Conservation (phyloP, 2,888 invertebrate genomes). For the Melinopterus prodromus region DNA sequence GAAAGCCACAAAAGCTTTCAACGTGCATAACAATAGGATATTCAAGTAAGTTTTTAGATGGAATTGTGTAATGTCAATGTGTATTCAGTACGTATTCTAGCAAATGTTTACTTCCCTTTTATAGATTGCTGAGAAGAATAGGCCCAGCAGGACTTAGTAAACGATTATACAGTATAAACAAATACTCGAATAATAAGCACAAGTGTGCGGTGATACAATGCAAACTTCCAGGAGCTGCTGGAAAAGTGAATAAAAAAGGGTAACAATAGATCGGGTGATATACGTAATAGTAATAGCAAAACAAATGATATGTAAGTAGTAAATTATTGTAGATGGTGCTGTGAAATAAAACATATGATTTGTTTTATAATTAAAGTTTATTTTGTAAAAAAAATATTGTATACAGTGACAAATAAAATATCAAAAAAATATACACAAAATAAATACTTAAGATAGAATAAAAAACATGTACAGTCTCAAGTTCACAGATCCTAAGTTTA, state of each 20-base stretch:
- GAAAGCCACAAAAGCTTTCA: constrained; percentile 56
- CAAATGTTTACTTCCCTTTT: constrained; percentile 38
- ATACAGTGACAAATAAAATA: constrained; percentile 50
- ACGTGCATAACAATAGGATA: constrained; percentile 57
- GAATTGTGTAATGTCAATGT: neutral
- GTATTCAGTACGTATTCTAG: neutral
- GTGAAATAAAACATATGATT: constrained; percentile 30
- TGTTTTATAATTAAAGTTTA: constrained; percentile 31
- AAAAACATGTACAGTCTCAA: constrained; percentile 57
- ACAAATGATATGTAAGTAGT: constrained; percentile 31
- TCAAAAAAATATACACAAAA: constrained; percentile 44
- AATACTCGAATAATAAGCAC: constrained; percentile 54
- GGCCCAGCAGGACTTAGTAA: constrained; percentile 54
- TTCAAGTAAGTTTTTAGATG: constrained; percentile 53
- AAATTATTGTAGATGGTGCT: constrained; percentile 36
- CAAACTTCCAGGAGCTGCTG: constrained; percentile 39
- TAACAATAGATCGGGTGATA: constrained; percentile 39
- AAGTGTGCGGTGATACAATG: constrained; percentile 58
- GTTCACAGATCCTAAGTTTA: constrained; percentile 49
- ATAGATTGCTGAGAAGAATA: constrained; percentile 55
- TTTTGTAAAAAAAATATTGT: constrained; percentile 50
- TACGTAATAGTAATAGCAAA: constrained; percentile 24
- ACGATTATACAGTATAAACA: constrained; percentile 54
- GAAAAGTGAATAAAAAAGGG: constrained; percentile 25
- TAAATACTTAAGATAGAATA: constrained; percentile 46